Evolutionary conservation across 2,888 invertebrate genomes (phyloP), one percentile per base, ranked within the genome.

Genomic region (Melieria picta): DNA sequence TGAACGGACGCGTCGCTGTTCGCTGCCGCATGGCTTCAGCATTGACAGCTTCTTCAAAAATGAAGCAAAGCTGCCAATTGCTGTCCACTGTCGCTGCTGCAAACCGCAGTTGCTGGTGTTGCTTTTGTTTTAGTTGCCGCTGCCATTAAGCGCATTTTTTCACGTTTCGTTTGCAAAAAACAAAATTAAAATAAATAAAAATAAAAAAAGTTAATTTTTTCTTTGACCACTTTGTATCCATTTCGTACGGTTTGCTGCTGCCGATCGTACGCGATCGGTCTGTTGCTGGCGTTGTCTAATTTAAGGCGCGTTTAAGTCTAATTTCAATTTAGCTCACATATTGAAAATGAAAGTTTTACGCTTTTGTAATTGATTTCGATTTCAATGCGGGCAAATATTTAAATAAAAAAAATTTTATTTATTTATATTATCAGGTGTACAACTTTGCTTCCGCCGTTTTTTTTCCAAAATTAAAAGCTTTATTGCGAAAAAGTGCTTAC

Each of bases 251-350:
- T 16, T 16, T 16, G 16, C 16, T 16, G 16, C 16, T 16, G 16
- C 16, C 16, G 16, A 16, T 16, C 16, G 16, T 16, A 16, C 16
- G 16, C 9, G 16, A 5, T 10, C 6, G 4, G 3, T 45, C 43
- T 61, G 16, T 48, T 64, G 13, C 13, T 64, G 47, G n/a, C 30
- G 10, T 6, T 16, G 1, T 13, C 16, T 16, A 50, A 50, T 65
- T 65, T 30, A 45, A 43, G 11, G 43, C 62, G 62, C 45, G 6
- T 62, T 16, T 45, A 9, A 45, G 30, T 43, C 79, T 79, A 78
- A 79, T 79, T 79, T 79, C 72, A 75, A 81, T 79, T 80, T 79
- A 75, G 78, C 80, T 78, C 81, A 80, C 80, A 81, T 80, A 80
- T 80, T 77, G 79, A 80, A 80, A 80, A 79, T 73, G 79, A 80